Percentiles rank a stretch among this genome's conserved stretches.
Evolutionary conservation across 2,797 vertebrate genomes (phyloP).

Genomic region (Pteronotus mesoamericanus): DNA sequence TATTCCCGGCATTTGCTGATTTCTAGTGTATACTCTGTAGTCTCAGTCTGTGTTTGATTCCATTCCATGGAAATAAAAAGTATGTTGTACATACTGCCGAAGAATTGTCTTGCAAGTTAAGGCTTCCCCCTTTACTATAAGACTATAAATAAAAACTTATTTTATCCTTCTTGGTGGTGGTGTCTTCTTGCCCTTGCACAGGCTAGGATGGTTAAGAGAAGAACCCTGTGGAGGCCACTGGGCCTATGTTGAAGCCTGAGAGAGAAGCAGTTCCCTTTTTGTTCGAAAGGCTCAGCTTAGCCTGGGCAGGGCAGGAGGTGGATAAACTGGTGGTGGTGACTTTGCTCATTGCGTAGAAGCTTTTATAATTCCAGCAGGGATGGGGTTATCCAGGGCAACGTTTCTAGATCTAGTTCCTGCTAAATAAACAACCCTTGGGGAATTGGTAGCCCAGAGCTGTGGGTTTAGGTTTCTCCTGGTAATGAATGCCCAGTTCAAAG

Average conservation of each 20-base stretch:
- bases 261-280: background rate
- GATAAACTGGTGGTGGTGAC: background rate
- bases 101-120: constrained; percentile 96
- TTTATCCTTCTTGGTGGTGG: constrained; percentile 88
- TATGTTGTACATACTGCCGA: constrained; percentile 99
- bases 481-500: background rate
- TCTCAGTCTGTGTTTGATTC: constrained; percentile 85
- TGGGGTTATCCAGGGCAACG: background rate
- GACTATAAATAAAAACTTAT: constrained; percentile 97
- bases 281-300: background rate
- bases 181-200: constrained; percentile 64
- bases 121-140: constrained; percentile 97
- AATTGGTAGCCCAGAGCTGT: background rate
- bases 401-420: background rate
- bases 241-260: background rate
- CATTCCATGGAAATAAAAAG: constrained; percentile 94
- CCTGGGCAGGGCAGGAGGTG: background rate
- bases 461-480: background rate
- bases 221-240: background rate
- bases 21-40: constrained; percentile 87
- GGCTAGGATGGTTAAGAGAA: background rate
- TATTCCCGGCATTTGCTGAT: constrained; percentile 84
- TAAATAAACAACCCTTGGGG: background rate
- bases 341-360: background rate
- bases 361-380: background rate